These are phyloP conservation scores for Zoroaster sp. DNA, from an alignment of 53 echinoderm and acorn worm genomes.

Conservation along the genomic window DNA sequence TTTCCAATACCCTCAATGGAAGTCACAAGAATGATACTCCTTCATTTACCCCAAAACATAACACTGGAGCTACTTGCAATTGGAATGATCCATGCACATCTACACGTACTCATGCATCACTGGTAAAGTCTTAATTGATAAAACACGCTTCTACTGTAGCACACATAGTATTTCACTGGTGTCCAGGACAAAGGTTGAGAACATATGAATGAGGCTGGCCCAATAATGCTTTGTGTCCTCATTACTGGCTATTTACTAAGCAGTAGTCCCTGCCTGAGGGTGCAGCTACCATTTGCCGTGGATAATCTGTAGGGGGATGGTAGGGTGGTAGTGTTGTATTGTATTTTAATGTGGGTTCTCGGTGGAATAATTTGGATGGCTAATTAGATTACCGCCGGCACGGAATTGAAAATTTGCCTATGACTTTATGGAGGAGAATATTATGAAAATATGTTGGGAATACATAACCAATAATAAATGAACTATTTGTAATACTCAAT, in stretches of 20 bases:
- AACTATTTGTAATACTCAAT: background rate
- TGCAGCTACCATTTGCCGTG: background rate
- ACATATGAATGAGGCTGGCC: background rate
- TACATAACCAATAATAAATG: background rate
- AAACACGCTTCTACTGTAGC: constrained; percentile 6
- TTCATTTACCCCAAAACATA: background rate
- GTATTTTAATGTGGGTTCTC: background rate
- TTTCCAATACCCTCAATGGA: background rate
- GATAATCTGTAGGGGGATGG: background rate
- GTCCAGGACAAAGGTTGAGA: background rate
- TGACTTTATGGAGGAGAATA: background rate
- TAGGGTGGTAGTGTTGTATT: background rate
- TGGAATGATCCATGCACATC: background rate
- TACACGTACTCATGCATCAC: background rate
- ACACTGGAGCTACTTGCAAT: background rate
- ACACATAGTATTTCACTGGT: background rate
- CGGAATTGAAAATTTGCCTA: background rate
- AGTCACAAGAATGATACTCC: background rate
- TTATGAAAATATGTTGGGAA: background rate
- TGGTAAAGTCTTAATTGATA: background rate
- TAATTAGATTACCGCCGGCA: constrained; percentile 37
- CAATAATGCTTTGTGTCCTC: background rate
- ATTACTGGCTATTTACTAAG: background rate
- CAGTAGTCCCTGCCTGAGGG: background rate
- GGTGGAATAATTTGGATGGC: constrained; percentile 20